Percentiles rank a stretch among this genome's conserved stretches.
Evolutionary conservation across 92 coral and sea anemone species (phyloP).

Genomic region (Epizoanthus ramosus): DNA sequence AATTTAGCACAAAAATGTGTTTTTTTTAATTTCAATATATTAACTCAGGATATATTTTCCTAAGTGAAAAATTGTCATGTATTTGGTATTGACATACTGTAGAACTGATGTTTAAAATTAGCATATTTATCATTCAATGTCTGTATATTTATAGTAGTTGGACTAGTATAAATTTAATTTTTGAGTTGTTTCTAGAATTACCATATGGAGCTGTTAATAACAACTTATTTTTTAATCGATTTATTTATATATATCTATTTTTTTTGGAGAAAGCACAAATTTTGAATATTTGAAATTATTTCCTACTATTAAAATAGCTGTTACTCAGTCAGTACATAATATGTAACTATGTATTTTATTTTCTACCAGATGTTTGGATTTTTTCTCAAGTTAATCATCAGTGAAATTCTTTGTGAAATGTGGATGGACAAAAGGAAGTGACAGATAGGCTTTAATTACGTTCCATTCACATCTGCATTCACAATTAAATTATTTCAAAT

Average conservation of each 20-base stretch:
- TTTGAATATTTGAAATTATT: not conserved
- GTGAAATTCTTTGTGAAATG: conserved; percentile 16
- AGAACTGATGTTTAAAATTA: conserved; percentile 10
- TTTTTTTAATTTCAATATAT: too few species aligned
- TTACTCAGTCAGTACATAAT: too few species aligned
- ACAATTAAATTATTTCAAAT: conserved; percentile 1
- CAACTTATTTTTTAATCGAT: conserved; percentile 14
- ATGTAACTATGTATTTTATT: too few species aligned
- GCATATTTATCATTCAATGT: conserved; percentile 10
- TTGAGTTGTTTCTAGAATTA: not conserved
- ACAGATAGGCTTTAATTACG: not conserved
- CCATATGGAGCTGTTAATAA: not conserved
- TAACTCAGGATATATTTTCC: not conserved
- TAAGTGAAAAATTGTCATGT: not conserved
- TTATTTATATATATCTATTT: not conserved
- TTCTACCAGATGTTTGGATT: not conserved
- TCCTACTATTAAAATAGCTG: too few species aligned
- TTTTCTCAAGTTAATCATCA: not conserved
- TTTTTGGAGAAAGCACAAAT: not conserved
- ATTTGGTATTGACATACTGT: not conserved
- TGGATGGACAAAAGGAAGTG: not conserved
- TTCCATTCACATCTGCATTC: conserved; percentile 2
- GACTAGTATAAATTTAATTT: not conserved
- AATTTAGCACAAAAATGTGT: too few species aligned
- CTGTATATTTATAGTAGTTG: too few species aligned